Conservation (phyloP, 1,140 invertebrate species). For the Cotesia chilonis region DNA sequence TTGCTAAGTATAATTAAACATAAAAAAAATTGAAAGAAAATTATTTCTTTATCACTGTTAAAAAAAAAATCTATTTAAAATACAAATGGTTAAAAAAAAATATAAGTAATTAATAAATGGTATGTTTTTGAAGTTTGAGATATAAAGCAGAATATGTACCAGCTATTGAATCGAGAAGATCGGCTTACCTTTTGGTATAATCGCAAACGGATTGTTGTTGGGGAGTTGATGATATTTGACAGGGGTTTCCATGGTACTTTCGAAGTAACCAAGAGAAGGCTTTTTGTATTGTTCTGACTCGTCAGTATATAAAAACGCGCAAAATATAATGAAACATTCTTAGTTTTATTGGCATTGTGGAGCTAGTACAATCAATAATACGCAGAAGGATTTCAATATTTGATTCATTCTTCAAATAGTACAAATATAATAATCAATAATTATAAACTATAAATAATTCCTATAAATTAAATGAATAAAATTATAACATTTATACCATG, state of each 20-base stretch:
- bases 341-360: slow-evolving; percentile 43
- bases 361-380: slow-evolving; percentile 26
- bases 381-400: background rate
- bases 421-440: too few species aligned
- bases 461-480: slow-evolving; percentile 6
- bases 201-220: slow-evolving; percentile 33
- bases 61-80: too few species aligned
- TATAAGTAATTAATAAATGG: too few species aligned
- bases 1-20: too few species aligned
- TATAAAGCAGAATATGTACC: background rate
- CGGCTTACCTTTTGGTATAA: slow-evolving; percentile 59
- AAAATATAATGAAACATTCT: slow-evolving; percentile 60
- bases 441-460: too few species aligned
- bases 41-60: too few species aligned
- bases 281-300: too few species aligned
- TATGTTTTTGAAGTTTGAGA: background rate
- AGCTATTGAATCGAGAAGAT: slow-evolving; percentile 42
- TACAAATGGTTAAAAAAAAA: too few species aligned
- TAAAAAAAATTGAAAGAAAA: too few species aligned
- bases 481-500: slow-evolving; percentile 1
- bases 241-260: slow-evolving; percentile 56
- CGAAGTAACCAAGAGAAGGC: slow-evolving; percentile 6
- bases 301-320: slow-evolving; percentile 36
- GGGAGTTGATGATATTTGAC: slow-evolving; percentile 19
- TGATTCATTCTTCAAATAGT: slow-evolving; percentile 13